Percentiles rank a stretch among this genome's conserved stretches.
Conservation (phyloP, 2,888 invertebrate species). For the Tridacna crocea region DNA sequence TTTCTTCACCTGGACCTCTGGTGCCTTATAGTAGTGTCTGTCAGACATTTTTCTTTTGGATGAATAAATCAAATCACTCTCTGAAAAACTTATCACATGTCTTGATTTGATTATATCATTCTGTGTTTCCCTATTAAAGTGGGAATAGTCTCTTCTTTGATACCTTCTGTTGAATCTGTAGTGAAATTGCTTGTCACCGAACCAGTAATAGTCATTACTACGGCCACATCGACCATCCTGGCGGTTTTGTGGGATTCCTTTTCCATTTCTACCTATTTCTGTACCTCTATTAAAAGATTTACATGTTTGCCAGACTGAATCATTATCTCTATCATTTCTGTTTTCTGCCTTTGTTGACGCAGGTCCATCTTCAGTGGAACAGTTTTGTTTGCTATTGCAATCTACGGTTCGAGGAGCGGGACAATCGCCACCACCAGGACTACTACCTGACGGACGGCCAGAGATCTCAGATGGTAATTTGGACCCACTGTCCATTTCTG, state of each 20-base stretch:
- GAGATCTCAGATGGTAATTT: background rate
- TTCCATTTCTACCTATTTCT: background rate
- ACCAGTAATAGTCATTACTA: background rate
- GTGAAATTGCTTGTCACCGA: background rate
- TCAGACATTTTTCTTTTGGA: background rate
- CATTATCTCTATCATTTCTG: background rate
- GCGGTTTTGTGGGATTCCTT: background rate
- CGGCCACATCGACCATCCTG: background rate
- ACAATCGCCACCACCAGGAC: background rate
- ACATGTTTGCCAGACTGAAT: background rate
- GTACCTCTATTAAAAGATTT: background rate
- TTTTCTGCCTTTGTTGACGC: background rate
- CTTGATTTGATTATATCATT: slow-evolving; percentile 3
- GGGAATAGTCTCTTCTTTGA: background rate
- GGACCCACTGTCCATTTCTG: background rate
- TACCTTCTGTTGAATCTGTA: background rate
- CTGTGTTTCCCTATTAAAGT: background rate
- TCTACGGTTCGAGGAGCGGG: background rate
- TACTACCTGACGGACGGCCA: background rate
- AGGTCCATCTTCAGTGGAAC: background rate
- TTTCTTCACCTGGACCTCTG: background rate
- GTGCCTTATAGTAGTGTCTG: slow-evolving; percentile 2
- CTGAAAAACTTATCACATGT: slow-evolving; percentile 11
- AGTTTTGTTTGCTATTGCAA: background rate
- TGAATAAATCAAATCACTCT: slow-evolving; percentile 8